Percentiles rank a stretch among this genome's conserved stretches.
phyloP scores from a whole-genome alignment of 1,140 invertebrate species.

The Coenobita brevimanus region DNA sequence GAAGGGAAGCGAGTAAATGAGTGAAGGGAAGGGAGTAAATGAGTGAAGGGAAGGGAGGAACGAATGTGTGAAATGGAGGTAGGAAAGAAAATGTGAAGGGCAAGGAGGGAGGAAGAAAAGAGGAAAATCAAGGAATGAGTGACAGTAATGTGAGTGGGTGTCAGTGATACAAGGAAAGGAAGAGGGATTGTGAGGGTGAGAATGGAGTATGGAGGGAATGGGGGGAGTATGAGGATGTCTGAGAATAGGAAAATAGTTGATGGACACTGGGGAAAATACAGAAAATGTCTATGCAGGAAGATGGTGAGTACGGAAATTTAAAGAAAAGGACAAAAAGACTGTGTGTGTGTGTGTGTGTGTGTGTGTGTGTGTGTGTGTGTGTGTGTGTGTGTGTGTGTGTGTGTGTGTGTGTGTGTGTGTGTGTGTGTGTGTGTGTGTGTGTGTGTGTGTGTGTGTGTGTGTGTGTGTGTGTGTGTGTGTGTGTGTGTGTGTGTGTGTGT shows the following conservation, averaged over 20 bases:
- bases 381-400: not conserved
- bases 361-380: not conserved
- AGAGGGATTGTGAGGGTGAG: too few species aligned
- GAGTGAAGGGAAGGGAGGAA: not conserved
- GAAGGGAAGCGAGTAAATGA: not conserved
- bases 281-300: too few species aligned
- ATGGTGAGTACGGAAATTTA: too few species aligned
- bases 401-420: not conserved
- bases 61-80: not conserved
- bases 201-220: not conserved
- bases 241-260: not conserved
- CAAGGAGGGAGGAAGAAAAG: too few species aligned
- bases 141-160: not conserved
- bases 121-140: not conserved
- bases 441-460: conserved; percentile 2
- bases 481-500: conserved; percentile 22
- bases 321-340: too few species aligned
- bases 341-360: not conserved
- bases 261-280: not conserved
- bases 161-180: not conserved
- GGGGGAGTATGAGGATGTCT: not conserved
- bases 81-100: not conserved
- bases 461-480: conserved; percentile 22
- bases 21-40: not conserved
- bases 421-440: not conserved